Evolutionary conservation across 1,140 invertebrate species (phyloP), one percentile per base, ranked within the genome.

Genomic region (Bombus impatiens): DNA sequence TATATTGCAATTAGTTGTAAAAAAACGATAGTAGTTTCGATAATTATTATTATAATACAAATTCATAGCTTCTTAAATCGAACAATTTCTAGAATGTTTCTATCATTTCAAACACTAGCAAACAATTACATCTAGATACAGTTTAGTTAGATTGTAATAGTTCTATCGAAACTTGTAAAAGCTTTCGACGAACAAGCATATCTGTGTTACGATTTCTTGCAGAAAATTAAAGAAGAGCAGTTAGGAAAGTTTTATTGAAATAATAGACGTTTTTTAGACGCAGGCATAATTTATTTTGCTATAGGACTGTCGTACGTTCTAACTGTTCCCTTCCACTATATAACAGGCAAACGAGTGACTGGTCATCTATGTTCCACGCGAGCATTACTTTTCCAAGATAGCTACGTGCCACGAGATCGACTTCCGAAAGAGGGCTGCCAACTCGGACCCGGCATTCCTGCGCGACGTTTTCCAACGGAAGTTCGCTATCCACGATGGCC

Each of bases 391-490:
- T 42, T 22, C 15, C 76, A 37, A 53, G 47, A 77, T n/a, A 18
- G 12, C 53, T 53, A 77, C 47, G 32, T 28, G 74, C 44, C 47
- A 12, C 44, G 44, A 42, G 10, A 77, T 40, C 53, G 75, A 77
- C 53, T 40, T 77, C 47, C 75, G 47, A 22, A 57, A 76, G 2
- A 13, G 47, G 37, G 18, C 2, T 40, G n/a, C 37, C 25, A 8
- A 22, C 68, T 40, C 68, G 37, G 70, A n/a, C 28, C 10, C 22
- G 12, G 70, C 37, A 44, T 44, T 37, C 4, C 72, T 2, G 22
- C 57, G 42, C 32, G 62, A 68, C 44, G 70, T 78, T 84, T 84
- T 57, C 59, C 59, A 77, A n/a, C 71, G 81, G 22, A 44, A 57
- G 67, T 75, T n/a, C 47, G 71, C 47, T 12, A 42, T 10, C 57